A percentile compares a stretch with the other conserved stretches of the same genome.
Evolutionary conservation across 2,888 invertebrate species (phyloP).

Genomic region (Nemapogon koenigi): DNA sequence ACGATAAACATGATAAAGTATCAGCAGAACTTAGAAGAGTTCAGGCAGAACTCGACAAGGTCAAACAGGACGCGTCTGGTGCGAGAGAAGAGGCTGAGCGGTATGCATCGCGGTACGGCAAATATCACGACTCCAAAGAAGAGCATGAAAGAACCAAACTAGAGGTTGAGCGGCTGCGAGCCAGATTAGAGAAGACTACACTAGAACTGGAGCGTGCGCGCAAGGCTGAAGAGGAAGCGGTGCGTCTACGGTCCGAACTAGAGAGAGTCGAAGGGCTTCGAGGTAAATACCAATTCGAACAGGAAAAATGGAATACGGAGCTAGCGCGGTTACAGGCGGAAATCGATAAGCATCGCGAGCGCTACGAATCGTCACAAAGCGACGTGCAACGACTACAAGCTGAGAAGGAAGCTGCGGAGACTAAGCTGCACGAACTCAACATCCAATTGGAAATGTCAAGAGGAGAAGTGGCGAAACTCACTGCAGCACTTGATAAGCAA

Average conservation of each 20-base stretch:
- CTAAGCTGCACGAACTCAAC: constrained; percentile 75
- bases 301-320: constrained; percentile 63
- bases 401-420: constrained; percentile 73
- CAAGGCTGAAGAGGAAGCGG: constrained; percentile 72
- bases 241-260: constrained; percentile 71
- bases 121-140: constrained; percentile 79
- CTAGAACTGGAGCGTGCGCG: constrained; percentile 79
- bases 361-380: constrained; percentile 75
- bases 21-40: constrained; percentile 83
- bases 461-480: constrained; percentile 77
- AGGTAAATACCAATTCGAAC: constrained; percentile 66
- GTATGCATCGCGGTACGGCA: constrained; percentile 74
- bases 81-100: constrained; percentile 81
- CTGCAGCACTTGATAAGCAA: constrained; percentile 79
- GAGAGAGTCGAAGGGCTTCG: constrained; percentile 77
- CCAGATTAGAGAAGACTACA: constrained; percentile 80
- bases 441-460: constrained; percentile 82
- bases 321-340: constrained; percentile 80
- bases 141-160: constrained; percentile 79
- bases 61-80: constrained; percentile 75
- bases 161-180: constrained; percentile 81
- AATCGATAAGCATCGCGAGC: constrained; percentile 76
- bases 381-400: constrained; percentile 73
- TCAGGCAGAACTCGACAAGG: constrained; percentile 76
- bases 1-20: constrained; percentile 87